These are phyloP conservation scores for Pteria penguin DNA, from an alignment of 2,888 invertebrate genomes.

Conservation along the genomic window DNA sequence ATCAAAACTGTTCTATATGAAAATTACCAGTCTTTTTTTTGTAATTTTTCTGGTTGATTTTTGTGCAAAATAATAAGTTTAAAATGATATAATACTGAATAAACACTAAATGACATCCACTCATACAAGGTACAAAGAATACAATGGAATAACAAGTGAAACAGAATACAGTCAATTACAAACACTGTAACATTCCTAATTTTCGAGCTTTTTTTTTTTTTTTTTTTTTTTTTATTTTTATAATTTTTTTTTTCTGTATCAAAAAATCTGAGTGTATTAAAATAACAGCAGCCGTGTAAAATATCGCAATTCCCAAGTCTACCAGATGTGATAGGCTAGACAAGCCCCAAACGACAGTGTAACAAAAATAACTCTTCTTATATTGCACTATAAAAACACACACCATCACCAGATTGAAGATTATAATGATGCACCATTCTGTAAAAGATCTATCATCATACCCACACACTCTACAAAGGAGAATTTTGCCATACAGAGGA, in stretches of 20 bases:
- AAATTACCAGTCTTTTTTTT: not conserved
- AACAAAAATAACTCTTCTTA: not conserved
- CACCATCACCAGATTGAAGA: no score
- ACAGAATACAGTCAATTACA: not conserved
- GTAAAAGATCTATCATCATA: no score
- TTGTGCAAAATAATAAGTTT: not conserved
- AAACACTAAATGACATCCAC: not conserved
- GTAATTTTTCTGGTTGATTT: not conserved
- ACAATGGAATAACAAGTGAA: not conserved
- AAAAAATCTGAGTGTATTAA: constrained; percentile 34
- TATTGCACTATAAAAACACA: no score
- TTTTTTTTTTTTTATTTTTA: constrained; percentile 11
- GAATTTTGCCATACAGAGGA: no score
- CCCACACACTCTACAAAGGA: no score
- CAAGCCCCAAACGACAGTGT: not conserved
- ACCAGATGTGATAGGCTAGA: not conserved
- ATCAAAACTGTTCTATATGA: not conserved
- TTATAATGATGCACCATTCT: no score
- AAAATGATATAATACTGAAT: constrained; percentile 13
- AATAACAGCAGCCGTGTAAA: constrained; percentile 41
- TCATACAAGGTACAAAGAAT: not conserved
- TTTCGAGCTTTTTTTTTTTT: no score
- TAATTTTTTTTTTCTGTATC: constrained; percentile 9
- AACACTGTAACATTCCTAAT: not conserved
- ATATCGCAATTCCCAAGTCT: not conserved